Evolutionary conservation across 35 echinoderm and acorn worm species (phyloP).

Genomic region (Lytechinus pictus): DNA sequence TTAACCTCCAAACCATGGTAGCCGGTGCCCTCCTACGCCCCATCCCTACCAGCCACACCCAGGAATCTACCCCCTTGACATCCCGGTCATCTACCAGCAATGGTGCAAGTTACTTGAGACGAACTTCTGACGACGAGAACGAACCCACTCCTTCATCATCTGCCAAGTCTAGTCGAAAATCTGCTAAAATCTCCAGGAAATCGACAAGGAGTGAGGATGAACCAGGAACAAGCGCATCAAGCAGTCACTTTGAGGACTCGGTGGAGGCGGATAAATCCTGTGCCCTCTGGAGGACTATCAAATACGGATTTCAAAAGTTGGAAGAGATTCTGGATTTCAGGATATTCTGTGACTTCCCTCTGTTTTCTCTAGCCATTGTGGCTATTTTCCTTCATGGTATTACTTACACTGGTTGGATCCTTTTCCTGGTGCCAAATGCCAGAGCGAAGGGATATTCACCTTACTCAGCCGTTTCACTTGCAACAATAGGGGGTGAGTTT

Average conservation of each 20-base stretch:
- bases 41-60: neutral
- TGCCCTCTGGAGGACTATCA: neutral
- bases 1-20: slow-evolving; percentile 42
- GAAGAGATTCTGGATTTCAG: neutral
- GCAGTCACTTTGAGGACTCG: neutral
- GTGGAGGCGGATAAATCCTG: neutral
- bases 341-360: neutral
- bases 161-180: neutral
- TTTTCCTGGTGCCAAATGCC: slow-evolving; percentile 44
- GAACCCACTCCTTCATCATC: neutral
- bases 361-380: neutral
- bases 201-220: neutral
- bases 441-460: slow-evolving; percentile 7
- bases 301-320: neutral
- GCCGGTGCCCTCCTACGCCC: slow-evolving; percentile 33
- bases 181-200: neutral
- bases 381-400: slow-evolving; percentile 33
- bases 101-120: neutral
- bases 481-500: slow-evolving; percentile 46
- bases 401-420: slow-evolving; percentile 45
- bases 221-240: neutral
- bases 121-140: neutral
- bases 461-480: neutral
- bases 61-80: neutral
- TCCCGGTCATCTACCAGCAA: too few relatives aligned